These are phyloP conservation scores for Rissa tridactyla DNA, from an alignment of 2,113 vertebrate genomes.

Conservation along the genomic window DNA sequence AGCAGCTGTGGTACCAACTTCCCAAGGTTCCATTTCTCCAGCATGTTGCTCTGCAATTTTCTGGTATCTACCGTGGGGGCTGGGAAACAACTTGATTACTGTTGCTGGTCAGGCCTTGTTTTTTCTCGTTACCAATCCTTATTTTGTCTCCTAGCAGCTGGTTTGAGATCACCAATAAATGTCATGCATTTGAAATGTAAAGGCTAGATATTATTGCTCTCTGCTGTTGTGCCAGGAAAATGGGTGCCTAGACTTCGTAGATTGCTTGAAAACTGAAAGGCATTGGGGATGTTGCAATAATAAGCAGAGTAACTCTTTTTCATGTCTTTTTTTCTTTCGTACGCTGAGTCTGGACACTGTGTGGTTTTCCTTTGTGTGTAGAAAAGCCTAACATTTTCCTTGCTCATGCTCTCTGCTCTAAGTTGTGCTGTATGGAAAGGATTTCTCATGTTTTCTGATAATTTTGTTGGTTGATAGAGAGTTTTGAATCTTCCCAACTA, in stretches of 20 bases:
- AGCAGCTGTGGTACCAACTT: background rate
- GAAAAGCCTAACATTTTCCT: background rate
- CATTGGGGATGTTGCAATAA: background rate
- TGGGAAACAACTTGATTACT: background rate
- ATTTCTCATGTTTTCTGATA: background rate
- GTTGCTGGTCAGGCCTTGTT: background rate
- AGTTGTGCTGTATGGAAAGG: background rate
- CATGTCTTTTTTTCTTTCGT: background rate
- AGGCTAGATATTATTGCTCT: rapidly evolving
- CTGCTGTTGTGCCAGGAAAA: background rate
- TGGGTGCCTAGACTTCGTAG: background rate
- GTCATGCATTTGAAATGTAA: background rate
- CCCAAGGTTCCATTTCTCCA: background rate
- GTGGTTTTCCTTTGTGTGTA: background rate
- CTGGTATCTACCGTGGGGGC: rapidly evolving
- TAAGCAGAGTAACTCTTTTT: background rate
- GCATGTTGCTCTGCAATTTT: background rate
- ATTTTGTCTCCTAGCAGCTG: background rate
- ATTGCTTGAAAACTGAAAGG: background rate
- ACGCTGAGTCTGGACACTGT: background rate
- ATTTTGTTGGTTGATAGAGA: background rate
- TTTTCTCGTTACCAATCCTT: background rate
- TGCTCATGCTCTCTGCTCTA: background rate
- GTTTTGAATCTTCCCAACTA: background rate
- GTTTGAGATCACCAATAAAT: background rate